Conservation (phyloP, 2,797 vertebrate genomes). For the Gallinago stenura region DNA sequence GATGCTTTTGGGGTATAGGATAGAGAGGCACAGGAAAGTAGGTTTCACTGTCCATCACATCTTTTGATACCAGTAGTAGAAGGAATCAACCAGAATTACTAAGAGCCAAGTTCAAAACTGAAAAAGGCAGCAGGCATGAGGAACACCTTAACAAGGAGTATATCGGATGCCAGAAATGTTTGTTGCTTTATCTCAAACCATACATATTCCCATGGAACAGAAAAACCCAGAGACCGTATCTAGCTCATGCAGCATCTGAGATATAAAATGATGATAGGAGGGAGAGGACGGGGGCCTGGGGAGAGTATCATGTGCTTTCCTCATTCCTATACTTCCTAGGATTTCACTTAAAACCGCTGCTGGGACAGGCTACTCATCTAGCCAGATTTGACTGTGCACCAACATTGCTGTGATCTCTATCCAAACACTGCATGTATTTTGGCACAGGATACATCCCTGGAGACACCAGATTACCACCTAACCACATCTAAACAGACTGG, state of each 20-base stretch:
- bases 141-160: background rate
- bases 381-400: background rate
- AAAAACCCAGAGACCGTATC: background rate
- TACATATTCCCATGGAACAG: background rate
- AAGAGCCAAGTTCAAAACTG: background rate
- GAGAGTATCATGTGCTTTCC: background rate
- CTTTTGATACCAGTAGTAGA: background rate
- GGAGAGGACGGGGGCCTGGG: accelerated
- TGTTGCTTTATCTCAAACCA: background rate
- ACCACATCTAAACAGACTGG: background rate
- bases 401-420: background rate
- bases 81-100: background rate
- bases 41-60: background rate
- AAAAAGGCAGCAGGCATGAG: background rate
- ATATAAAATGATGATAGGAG: background rate
- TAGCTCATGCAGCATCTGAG: background rate
- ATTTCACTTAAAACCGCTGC: background rate
- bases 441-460: background rate
- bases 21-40: background rate
- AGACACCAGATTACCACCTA: background rate
- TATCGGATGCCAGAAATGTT: background rate
- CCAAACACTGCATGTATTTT: background rate
- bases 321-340: background rate
- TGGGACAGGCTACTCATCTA: background rate
- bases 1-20: background rate